Base-by-base conservation (phyloP, 2,113 vertebrate genomes). In the Syngnathus typhle region DNA sequence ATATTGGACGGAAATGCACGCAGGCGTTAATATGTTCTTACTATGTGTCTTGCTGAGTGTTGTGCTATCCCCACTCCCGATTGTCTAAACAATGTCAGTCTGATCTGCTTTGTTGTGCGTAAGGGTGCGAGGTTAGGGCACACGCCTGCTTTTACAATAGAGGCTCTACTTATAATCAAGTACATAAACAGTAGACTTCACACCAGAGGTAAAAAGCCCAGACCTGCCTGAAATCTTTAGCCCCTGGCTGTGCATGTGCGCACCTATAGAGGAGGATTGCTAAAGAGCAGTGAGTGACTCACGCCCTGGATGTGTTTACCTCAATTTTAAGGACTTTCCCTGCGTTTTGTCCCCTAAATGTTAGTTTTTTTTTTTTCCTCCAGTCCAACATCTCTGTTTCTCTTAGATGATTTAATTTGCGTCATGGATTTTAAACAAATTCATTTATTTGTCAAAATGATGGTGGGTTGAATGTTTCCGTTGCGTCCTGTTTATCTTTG, bases 161-260 rank as follows among this genome's bases (percentile, higher is more conserved):
- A n/a, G 9, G 54, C 69, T 66, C 69, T 71, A 38, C 66, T 54
- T 76, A 27, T 67, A 60, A 46, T 84, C 72, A 75, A 80, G 73
- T 74, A 78, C 72, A 76, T 80, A 77, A 85, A 79, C 77, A 80
- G 66, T 83, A 72, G n/a, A 65, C 71, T 81, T 37, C 10, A 13
- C 52, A 75, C 49, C 73, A 60, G n/a, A 64, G 72, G 39, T 47
- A 75, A 67, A 65, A 73, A 67, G 86, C 82, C 77, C 85, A 83
- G 82, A 90, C 87, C 84, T 89, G 87, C 80, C 82, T 85, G 72
- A 88, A 88, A 88, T 88, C 76, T 81, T 60, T 83, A 75, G 82
- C 88, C 85, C 79, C 68, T 72, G 79, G 87, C 76, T 75, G 65
- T 73, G 80, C 46, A 60, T 62, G 76, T 13, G 69, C 77, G 80